Evolutionary conservation across 2,888 invertebrate genomes (phyloP), one percentile per base, ranked within the genome.

Genomic region (Cheilosia soror): DNA sequence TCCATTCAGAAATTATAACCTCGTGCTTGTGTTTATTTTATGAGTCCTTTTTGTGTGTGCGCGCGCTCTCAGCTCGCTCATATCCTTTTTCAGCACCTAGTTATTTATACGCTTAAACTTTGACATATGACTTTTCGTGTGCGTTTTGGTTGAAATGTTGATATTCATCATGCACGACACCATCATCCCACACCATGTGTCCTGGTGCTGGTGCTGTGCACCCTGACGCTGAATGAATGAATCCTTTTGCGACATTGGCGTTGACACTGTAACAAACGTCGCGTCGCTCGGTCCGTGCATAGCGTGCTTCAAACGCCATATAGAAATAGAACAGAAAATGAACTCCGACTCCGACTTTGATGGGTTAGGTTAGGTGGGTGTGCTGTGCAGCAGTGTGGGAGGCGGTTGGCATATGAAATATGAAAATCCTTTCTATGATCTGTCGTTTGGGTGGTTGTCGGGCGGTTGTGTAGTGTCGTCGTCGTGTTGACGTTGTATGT

Each of bases 71-170:
- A n/a, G 42, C 27, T 3, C 11, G 13, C 51, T 57, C 63, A 57
- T 44, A 68, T 73, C 69, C 73, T 76, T 76, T 85, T 71, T 85
- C 71, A 80, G 75, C 84, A 76, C 60, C 71, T 80, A 76, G 65
- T 76, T 85, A 80, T 71, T 80, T 80, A 80, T 80, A 71, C 60
- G 80, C 66, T 80, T 80, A 80, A 85, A 80, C 80, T 85, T 85
- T 85, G 84, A 80, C 84, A 85, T 80, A 80, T 76, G 76, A 85
- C 80, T 85, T 76, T 79, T 85, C 60, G 76, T 76, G 79, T 85
- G 84, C 84, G 80, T 85, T 84, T 81, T 65, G 69, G 84, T 84
- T 84, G 72, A 79, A 79, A 49, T 25, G 68, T 73, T 84, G 79
- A 55, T 80, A 80, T 85, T 85, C 80, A 80, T 85, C 84, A 85